Evolutionary conservation across 2,888 invertebrate species (phyloP).

Genomic region (Phaedon cochleariae): DNA sequence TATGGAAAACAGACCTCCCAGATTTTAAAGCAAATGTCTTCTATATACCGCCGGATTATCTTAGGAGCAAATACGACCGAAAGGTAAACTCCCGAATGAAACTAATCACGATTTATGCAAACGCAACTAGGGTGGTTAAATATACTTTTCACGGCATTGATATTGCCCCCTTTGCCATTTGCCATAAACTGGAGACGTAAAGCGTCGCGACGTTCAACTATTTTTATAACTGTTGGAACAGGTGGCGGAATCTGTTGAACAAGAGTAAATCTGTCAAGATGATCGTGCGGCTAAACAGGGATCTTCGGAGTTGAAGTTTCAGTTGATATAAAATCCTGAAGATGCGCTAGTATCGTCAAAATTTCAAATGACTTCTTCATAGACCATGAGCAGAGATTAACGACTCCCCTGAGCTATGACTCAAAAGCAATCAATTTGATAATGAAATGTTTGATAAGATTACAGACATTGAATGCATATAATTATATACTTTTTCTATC

Average conservation of each 20-base stretch:
- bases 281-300: too few relatives aligned
- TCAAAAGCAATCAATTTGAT: too few relatives aligned
- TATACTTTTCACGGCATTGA: conserved; percentile 26
- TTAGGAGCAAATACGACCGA: conserved; percentile 32
- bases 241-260: not conserved
- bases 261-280: not conserved
- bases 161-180: conserved; percentile 38
- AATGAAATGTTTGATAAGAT: too few relatives aligned
- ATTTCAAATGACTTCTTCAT: too few relatives aligned
- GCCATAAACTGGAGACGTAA: conserved; percentile 33
- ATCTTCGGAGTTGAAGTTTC: too few relatives aligned
- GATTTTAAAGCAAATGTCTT: not conserved
- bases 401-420: too few relatives aligned
- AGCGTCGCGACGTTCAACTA: conserved; percentile 35
- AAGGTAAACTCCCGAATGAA: conserved; percentile 20
- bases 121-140: conserved; percentile 15
- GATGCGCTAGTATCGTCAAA: too few relatives aligned
- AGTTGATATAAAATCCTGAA: too few relatives aligned
- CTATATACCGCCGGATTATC: conserved; percentile 24
- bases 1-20: conserved; percentile 9
- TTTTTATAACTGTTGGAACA: not conserved
- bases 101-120: not conserved
- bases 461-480: too few relatives aligned
- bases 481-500: too few relatives aligned
- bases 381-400: too few relatives aligned